Evolutionary conservation across 2,888 invertebrate genomes (phyloP).

Genomic region (Myopa tessellatipennis): DNA sequence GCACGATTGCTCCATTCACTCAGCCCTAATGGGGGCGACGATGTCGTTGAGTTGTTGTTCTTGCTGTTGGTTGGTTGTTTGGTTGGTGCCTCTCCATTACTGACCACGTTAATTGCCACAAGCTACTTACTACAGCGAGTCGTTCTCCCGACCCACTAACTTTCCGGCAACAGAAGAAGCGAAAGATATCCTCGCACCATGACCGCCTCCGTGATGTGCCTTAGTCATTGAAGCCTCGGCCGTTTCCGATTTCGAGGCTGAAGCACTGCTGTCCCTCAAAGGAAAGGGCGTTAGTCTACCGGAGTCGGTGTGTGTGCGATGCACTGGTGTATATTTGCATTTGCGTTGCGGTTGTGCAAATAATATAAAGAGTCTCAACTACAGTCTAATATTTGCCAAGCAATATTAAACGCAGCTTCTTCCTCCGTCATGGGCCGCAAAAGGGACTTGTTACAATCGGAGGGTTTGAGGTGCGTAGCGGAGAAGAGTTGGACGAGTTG

Average conservation of each 20-base stretch:
- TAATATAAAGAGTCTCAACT: slow-evolving; percentile 23
- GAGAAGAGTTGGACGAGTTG: neutral
- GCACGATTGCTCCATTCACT: neutral
- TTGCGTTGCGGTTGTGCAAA: slow-evolving; percentile 37
- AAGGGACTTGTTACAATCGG: slow-evolving; percentile 18
- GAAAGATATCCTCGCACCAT: neutral
- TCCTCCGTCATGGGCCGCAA: neutral
- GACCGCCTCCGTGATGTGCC: slow-evolving; percentile 4
- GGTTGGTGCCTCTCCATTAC: slow-evolving; percentile 27
- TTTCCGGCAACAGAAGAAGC: slow-evolving; percentile 10
- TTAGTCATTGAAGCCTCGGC: slow-evolving; percentile 14
- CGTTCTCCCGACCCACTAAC: slow-evolving; percentile 14
- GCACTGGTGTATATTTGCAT: slow-evolving; percentile 27
- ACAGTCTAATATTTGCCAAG: slow-evolving; percentile 33
- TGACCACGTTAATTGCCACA: slow-evolving; percentile 38
- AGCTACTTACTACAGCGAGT: slow-evolving; percentile 6
- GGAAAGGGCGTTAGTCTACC: neutral
- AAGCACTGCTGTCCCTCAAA: neutral
- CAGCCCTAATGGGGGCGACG: slow-evolving; percentile 9
- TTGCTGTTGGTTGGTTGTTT: neutral
- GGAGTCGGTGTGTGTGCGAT: slow-evolving; percentile 6
- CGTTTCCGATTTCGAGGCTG: slow-evolving; percentile 13
- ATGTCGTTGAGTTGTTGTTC: slow-evolving; percentile 12
- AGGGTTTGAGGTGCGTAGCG: neutral
- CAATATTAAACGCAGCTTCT: slow-evolving; percentile 25